phyloP scores from a whole-genome alignment of 2,888 invertebrate genomes.

The Smittia aterrima region DNA sequence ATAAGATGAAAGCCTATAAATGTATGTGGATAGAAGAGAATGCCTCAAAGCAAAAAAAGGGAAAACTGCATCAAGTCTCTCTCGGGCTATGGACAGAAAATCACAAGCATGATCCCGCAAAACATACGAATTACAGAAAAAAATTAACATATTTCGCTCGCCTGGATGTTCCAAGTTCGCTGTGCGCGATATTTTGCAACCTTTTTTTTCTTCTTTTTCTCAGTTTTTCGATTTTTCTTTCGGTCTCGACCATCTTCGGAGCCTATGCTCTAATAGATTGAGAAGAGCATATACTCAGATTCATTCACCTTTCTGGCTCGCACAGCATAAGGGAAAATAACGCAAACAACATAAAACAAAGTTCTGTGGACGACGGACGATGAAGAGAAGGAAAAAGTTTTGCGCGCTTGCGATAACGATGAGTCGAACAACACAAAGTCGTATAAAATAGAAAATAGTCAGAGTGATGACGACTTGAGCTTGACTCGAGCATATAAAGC shows the following conservation, averaged over 20 bases:
- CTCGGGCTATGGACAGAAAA: background rate
- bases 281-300: conserved; percentile 8
- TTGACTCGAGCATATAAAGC: background rate
- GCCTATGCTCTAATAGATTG: conserved; percentile 10
- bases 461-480: conserved; percentile 28
- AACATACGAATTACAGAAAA: conserved; percentile 20
- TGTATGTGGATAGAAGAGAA: background rate
- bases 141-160: conserved; percentile 14
- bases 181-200: conserved; percentile 27
- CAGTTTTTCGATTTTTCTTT: background rate
- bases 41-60: background rate
- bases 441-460: conserved; percentile 31
- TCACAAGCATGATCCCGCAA: conserved; percentile 15
- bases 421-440: conserved; percentile 15
- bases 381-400: background rate
- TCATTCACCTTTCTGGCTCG: conserved; percentile 22
- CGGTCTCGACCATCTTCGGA: conserved; percentile 11
- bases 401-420: conserved; percentile 29
- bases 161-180: background rate
- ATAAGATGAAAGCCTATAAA: conserved; percentile 18
- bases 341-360: conserved; percentile 20
- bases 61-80: background rate
- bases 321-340: conserved; percentile 9
- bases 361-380: background rate
- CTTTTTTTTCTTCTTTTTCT: conserved; percentile 15